These are phyloP conservation scores for Saguinus midas DNA, from an alignment of 2,113 vertebrate species.

Conservation along the genomic window DNA sequence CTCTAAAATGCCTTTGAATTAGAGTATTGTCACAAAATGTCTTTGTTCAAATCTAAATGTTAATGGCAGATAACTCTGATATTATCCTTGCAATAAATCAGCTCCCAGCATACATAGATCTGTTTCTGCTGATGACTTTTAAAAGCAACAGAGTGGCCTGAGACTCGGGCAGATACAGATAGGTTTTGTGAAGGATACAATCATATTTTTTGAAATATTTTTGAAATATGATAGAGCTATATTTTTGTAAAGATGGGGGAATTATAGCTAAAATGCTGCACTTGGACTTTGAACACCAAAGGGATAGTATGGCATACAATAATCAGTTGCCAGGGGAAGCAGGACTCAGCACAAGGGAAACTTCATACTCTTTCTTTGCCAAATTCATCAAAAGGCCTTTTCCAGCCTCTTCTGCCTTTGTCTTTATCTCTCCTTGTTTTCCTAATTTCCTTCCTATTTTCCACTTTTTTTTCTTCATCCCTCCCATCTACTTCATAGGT, in stretches of 20 bases:
- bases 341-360: background rate
- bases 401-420: too few species aligned
- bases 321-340: too few species aligned
- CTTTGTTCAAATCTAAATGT: background rate
- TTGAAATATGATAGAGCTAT: background rate
- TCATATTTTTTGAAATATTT: background rate
- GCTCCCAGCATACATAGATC: background rate
- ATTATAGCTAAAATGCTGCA: fast-evolving
- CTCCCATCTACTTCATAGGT: background rate
- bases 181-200: background rate
- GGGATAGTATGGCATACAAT: fast-evolving
- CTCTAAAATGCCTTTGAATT: background rate
- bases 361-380: background rate
- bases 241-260: background rate
- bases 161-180: background rate
- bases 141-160: background rate
- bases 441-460: background rate
- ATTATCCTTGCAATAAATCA: background rate
- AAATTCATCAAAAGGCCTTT: too few species aligned
- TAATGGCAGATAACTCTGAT: background rate
- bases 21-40: background rate
- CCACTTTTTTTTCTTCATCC: background rate
- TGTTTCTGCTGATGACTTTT: background rate
- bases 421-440: background rate
- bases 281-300: background rate